Evolutionary conservation across 2,888 invertebrate genomes (phyloP), one percentile per base, ranked within the genome.

Genomic region (Aradus depressus): DNA sequence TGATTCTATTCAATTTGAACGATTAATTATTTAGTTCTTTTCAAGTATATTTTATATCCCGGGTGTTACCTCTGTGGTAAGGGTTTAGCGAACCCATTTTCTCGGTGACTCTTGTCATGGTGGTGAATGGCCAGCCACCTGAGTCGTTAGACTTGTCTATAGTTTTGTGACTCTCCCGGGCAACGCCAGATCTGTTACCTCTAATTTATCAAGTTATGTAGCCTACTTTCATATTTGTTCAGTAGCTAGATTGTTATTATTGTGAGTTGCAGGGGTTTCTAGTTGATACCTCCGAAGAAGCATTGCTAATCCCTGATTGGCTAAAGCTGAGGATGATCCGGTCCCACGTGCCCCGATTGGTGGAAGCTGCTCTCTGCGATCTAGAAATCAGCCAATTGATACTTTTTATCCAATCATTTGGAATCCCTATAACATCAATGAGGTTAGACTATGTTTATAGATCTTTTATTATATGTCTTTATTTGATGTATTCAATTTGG

Each of bases 391-490:
- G 84, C 50, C 92, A 95, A 66, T 74, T 95, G 47, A 84, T 95
- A 6, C 72, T 95, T 8, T 95, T 93, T 67, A 89, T 95, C 48
- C 95, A 95, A 69, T 92, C 91, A 14, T 96, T 95, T 67, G 96
- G 95, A 21, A 89, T 95, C 64, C 95, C 95, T 0, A 84, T 91
- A 0, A 73, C 77, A 47, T 84, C 88, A 0, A 89, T 91, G 80
- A 87, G 84, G 69, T 80, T 65, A 62, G 45, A 18, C 26, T 19
- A 44, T 16, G 16, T 44, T 18, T 18, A 14, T 18, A 18, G 39
- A 23, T 19, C 19, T 55, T 16, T 43, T 50, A 10, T 26, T 51
- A 10, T 10, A 10, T 31, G 31, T 10, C n/a, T 31, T 31, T 31
- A 10, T 31, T 10, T 10, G 31, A 10, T 31, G 31, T n/a, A 10